These are phyloP conservation scores for Carollia perspicillata DNA, from an alignment of 2,113 vertebrate species.

Conservation along the genomic window DNA sequence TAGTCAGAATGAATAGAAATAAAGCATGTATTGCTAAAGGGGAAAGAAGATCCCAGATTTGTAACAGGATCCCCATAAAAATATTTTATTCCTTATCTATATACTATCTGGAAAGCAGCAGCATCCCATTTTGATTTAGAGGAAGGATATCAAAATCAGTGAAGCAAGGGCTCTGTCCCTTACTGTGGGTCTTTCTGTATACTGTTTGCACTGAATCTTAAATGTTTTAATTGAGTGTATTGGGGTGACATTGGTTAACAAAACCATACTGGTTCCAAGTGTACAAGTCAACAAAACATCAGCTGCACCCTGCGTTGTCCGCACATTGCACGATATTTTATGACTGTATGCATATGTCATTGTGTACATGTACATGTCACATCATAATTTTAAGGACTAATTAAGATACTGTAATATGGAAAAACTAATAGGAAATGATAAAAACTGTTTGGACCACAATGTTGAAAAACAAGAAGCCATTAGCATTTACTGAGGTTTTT, in stretches of 20 bases:
- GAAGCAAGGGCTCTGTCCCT: no score
- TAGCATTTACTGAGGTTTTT: neutral
- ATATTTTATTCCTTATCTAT: neutral
- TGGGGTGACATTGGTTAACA: no score
- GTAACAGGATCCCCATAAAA: neutral
- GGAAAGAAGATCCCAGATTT: neutral
- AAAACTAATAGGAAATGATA: neutral
- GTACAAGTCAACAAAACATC: no score
- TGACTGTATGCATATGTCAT: neutral
- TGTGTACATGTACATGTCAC: neutral
- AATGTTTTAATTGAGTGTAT: neutral
- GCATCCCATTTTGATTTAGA: neutral
- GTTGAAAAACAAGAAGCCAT: neutral
- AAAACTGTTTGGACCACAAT: neutral
- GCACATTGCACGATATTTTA: no score
- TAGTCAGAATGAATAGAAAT: neutral
- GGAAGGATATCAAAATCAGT: neutral
- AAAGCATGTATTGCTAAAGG: neutral
- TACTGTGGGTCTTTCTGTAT: neutral
- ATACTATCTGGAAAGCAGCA: neutral
- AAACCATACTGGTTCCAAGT: no score
- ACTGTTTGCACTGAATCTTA: neutral
- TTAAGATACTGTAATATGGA: neutral
- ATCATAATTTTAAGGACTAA: neutral
- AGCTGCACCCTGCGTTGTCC: no score